Conservation (phyloP, 2,888 invertebrate genomes). For the Phortica okadai region DNA sequence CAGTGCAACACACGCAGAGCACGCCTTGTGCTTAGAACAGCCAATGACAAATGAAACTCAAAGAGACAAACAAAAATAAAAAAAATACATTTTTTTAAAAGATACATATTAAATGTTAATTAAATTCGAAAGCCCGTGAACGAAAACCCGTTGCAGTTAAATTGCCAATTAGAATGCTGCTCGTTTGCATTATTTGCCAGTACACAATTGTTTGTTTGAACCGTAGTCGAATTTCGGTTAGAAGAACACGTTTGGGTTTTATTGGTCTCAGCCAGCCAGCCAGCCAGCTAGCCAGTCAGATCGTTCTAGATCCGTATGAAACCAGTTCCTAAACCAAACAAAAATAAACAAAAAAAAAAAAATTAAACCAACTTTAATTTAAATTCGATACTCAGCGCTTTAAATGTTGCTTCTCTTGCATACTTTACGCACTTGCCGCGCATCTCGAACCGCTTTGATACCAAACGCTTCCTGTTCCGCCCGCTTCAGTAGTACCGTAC, state of each 20-base stretch:
- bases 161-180: constrained; percentile 4
- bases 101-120: no score
- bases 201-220: neutral
- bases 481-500: neutral
- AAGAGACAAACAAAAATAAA: no score
- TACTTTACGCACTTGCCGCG: neutral
- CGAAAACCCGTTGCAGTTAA: neutral
- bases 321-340: neutral
- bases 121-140: neutral
- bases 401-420: constrained; percentile 10
- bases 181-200: neutral
- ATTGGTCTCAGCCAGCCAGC: neutral
- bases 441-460: neutral
- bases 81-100: no score
- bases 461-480: neutral
- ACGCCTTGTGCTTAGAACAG: neutral
- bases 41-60: no score
- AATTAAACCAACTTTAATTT: neutral
- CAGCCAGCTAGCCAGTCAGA: neutral
- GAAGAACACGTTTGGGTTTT: neutral
- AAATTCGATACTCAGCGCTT: neutral
- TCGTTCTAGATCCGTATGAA: neutral
- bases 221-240: neutral
- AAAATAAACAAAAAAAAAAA: neutral
- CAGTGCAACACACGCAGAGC: constrained; percentile 9